Evolutionary conservation across 1,140 invertebrate species (phyloP).

Genomic region (Drosophila auraria): DNA sequence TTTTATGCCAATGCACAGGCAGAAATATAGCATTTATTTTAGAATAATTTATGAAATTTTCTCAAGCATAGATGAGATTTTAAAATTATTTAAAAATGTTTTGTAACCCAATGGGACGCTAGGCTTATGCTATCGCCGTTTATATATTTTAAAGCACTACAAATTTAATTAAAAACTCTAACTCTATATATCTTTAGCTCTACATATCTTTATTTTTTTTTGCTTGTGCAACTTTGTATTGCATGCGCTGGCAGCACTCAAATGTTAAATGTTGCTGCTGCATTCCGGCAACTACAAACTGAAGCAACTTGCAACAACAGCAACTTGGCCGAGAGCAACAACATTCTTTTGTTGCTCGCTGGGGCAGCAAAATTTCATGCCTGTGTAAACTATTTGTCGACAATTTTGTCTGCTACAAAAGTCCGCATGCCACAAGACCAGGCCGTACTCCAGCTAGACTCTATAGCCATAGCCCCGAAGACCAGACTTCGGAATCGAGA

Average conservation of each 20-base stretch:
- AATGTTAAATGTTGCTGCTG: conserved; percentile 37
- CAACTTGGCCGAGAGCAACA: conserved; percentile 61
- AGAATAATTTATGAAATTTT: not conserved
- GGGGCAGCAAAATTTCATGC: conserved; percentile 77
- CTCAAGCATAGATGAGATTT: not conserved
- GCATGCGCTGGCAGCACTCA: conserved; percentile 53
- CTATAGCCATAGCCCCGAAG: conserved; percentile 2
- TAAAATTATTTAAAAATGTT: not conserved
- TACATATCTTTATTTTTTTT: not conserved
- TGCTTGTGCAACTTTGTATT: conserved; percentile 38
- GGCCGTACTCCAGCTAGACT: conserved; percentile 8
- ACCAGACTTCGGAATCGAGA: conserved; percentile 11
- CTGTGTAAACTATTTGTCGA: conserved; percentile 84
- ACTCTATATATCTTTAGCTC: too few species aligned
- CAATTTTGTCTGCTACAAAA: conserved; percentile 81
- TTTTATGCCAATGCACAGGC: conserved; percentile 27
- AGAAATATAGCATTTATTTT: conserved; percentile 1
- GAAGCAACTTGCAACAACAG: conserved; percentile 41
- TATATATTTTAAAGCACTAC: not conserved
- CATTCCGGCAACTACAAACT: conserved; percentile 59
- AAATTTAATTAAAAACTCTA: not conserved
- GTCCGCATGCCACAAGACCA: conserved; percentile 72
- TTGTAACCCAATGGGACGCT: too few species aligned
- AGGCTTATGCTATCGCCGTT: not conserved
- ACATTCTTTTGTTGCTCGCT: conserved; percentile 67